These are phyloP conservation scores for Cerastoderma edule DNA, from an alignment of 2,888 invertebrate species.

Conservation along the genomic window DNA sequence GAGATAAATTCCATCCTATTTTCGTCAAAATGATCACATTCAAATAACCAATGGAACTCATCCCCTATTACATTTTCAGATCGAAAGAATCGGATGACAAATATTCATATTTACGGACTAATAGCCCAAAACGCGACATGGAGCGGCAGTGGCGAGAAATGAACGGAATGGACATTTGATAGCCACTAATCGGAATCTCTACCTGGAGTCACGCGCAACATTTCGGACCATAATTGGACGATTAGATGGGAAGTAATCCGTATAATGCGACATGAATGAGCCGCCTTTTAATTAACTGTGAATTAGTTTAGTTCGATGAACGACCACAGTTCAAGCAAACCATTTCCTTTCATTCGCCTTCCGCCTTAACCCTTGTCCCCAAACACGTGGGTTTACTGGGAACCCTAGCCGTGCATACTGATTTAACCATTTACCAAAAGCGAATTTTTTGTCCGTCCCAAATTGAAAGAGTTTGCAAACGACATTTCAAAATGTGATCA, in stretches of 20 bases:
- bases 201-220: constrained; percentile 22
- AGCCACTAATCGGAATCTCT: constrained; percentile 17
- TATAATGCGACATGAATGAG: constrained; percentile 47
- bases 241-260: constrained; percentile 48
- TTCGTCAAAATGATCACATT: too few relatives aligned
- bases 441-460: too few relatives aligned
- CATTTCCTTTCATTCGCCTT: constrained; percentile 47
- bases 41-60: too few relatives aligned
- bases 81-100: constrained; percentile 6
- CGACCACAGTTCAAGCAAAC: constrained; percentile 36
- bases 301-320: constrained; percentile 49
- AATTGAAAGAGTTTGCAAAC: too few relatives aligned
- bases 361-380: neutral
- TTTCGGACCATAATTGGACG: constrained; percentile 31
- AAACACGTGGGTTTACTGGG: too few relatives aligned
- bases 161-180: constrained; percentile 22
- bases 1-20: too few relatives aligned
- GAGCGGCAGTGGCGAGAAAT: neutral
- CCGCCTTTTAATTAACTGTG: constrained; percentile 58
- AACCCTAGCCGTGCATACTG: too few relatives aligned
- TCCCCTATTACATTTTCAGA: too few relatives aligned
- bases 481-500: too few relatives aligned
- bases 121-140: neutral
- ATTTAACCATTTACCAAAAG: too few relatives aligned
- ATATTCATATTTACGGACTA: constrained; percentile 7